These are phyloP conservation scores for Brachionus plicatilis DNA, from an alignment of 1,140 invertebrate species.

Conservation along the genomic window DNA sequence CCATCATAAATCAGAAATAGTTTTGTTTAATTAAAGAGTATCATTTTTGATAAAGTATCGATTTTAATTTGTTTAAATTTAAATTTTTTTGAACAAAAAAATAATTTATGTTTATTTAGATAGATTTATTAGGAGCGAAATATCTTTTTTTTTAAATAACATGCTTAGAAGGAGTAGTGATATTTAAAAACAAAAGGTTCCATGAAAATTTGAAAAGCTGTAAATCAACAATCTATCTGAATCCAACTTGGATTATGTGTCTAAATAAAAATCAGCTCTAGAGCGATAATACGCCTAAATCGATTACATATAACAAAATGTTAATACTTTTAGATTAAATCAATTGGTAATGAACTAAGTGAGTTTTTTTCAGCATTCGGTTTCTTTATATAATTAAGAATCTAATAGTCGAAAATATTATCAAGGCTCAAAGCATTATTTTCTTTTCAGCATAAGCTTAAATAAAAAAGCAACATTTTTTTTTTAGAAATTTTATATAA, in stretches of 20 bases:
- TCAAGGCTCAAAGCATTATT: neutral
- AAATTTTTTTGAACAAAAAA: neutral
- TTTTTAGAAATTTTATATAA: neutral
- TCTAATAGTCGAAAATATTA: neutral
- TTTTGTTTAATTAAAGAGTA: neutral
- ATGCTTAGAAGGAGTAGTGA: neutral
- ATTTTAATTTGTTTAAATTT: conserved; percentile 14
- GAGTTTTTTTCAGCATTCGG: neutral
- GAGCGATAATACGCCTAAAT: neutral
- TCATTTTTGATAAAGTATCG: neutral
- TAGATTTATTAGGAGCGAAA: neutral
- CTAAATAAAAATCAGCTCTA: neutral
- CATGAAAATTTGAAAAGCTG: neutral
- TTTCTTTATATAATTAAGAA: neutral
- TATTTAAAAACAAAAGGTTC: neutral
- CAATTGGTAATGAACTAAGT: neutral
- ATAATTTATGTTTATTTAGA: conserved; percentile 31
- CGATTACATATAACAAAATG: neutral
- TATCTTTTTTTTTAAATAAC: neutral
- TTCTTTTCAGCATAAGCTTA: neutral
- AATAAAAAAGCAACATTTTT: neutral
- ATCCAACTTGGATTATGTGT: neutral
- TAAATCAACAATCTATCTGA: neutral
- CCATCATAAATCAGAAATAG: neutral
- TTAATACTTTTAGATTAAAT: neutral